Conservation (phyloP, 2,888 invertebrate species). For the Miltochrista miniata region DNA sequence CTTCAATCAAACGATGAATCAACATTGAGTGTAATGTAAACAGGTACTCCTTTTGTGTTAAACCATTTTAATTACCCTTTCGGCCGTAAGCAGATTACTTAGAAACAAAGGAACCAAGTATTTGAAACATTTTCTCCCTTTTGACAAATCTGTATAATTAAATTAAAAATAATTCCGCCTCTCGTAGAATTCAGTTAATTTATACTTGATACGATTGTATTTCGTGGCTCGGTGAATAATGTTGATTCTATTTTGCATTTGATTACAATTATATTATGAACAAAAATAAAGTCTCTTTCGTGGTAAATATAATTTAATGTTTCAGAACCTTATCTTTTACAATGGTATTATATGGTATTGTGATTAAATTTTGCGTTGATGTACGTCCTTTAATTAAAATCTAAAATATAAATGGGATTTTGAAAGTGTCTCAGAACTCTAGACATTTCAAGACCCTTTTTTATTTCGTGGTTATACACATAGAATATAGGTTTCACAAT, state of each 20-base stretch:
- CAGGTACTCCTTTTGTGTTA: constrained; percentile 21
- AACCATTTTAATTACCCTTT: constrained; percentile 32
- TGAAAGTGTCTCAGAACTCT: too few relatives aligned
- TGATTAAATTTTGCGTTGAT: not conserved
- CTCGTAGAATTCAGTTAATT: constrained; percentile 24
- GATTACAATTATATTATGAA: constrained; percentile 5
- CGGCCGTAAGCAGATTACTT: constrained; percentile 34
- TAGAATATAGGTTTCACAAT: too few relatives aligned
- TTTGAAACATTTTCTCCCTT: constrained; percentile 15
- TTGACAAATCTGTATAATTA: constrained; percentile 38
- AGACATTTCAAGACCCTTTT: too few relatives aligned
- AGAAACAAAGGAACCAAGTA: constrained; percentile 34
- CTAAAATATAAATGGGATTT: too few relatives aligned
- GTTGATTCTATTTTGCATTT: constrained; percentile 11
- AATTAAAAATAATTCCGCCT: constrained; percentile 35
- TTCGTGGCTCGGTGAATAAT: constrained; percentile 16
- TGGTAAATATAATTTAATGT: not conserved
- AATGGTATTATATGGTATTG: not conserved
- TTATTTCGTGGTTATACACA: too few relatives aligned
- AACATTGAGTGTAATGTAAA: constrained; percentile 12
- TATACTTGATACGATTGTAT: constrained; percentile 28
- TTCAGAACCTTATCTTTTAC: not conserved
- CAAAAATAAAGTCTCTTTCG: not conserved
- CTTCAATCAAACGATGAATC: constrained; percentile 22
- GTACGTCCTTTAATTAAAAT: not conserved